A percentile compares a stretch with the other conserved stretches of the same genome.
These are phyloP conservation scores for Operophtera brumata DNA, from an alignment of 2,888 invertebrate species.

Conservation along the genomic window DNA sequence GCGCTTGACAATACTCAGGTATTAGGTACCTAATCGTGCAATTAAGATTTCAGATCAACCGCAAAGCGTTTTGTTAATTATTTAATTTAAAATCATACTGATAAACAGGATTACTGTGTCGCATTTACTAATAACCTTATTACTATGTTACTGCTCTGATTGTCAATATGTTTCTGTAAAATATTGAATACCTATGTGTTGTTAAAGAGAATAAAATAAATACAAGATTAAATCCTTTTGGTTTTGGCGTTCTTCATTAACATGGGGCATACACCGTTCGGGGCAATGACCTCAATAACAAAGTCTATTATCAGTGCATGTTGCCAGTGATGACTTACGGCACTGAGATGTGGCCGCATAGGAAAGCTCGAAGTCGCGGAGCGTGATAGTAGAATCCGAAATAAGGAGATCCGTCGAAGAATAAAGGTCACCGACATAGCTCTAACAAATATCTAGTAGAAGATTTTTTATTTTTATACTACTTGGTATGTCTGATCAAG, in stretches of 20 bases:
- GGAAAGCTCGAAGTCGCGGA: too few species aligned
- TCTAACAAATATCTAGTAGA: too few species aligned
- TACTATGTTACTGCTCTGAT: conserved; percentile 77
- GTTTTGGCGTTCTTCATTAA: conserved; percentile 29
- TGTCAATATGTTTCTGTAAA: conserved; percentile 81
- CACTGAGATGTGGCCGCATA: too few species aligned
- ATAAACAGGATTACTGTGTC: conserved; percentile 65
- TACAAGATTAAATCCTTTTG: conserved; percentile 60
- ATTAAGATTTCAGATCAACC: conserved; percentile 43
- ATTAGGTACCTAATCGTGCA: conserved; percentile 41
- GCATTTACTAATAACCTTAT: conserved; percentile 75
- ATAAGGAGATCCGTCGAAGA: too few species aligned
- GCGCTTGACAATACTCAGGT: conserved; percentile 47
- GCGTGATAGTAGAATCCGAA: too few species aligned
- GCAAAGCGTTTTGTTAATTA: conserved; percentile 46
- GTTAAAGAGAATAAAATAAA: conserved; percentile 81
- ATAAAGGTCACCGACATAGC: too few species aligned
- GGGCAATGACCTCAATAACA: too few species aligned
- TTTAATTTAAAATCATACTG: conserved; percentile 48
- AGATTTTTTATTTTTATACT: too few species aligned
- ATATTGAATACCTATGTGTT: conserved; percentile 78
- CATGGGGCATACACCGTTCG: too few species aligned
- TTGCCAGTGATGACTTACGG: too few species aligned
- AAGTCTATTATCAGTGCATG: too few species aligned
- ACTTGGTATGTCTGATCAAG: too few species aligned